Conservation (phyloP, 2,113 vertebrate genomes). For the Amblyopsis rosae region DNA sequence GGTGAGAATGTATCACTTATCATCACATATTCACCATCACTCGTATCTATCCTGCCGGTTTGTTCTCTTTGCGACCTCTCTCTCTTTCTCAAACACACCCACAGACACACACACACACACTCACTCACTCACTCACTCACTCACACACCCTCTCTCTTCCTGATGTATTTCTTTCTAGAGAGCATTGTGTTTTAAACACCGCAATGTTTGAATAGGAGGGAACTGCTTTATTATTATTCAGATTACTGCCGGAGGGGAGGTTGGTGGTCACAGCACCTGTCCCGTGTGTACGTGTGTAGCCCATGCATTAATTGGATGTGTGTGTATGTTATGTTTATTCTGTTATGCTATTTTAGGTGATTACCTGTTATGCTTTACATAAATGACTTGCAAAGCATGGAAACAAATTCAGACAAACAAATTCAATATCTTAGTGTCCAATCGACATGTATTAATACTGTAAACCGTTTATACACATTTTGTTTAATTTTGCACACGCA, state of each 20-base stretch:
- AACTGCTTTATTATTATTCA: constrained; percentile 60
- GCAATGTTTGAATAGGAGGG: constrained; percentile 66
- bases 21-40: too few species aligned
- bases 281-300: neutral
- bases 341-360: constrained; percentile 47
- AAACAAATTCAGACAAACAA: neutral
- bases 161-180: neutral
- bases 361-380: neutral
- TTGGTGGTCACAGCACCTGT: constrained; percentile 61
- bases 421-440: too few species aligned
- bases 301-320: neutral
- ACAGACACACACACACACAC: too few species aligned
- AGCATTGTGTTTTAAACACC: constrained; percentile 29
- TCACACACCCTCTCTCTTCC: neutral
- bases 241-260: constrained; percentile 63
- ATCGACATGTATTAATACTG: too few species aligned
- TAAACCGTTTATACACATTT: too few species aligned
- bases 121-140: too few species aligned
- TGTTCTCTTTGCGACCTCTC: too few species aligned
- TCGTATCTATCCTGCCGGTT: too few species aligned
- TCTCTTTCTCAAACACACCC: too few species aligned
- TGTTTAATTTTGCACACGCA: too few species aligned
- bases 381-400: neutral
- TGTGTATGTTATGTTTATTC: neutral
- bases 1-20: too few species aligned